Conservation (phyloP, 2,113 vertebrate genomes). For the Pelusios castaneus region DNA sequence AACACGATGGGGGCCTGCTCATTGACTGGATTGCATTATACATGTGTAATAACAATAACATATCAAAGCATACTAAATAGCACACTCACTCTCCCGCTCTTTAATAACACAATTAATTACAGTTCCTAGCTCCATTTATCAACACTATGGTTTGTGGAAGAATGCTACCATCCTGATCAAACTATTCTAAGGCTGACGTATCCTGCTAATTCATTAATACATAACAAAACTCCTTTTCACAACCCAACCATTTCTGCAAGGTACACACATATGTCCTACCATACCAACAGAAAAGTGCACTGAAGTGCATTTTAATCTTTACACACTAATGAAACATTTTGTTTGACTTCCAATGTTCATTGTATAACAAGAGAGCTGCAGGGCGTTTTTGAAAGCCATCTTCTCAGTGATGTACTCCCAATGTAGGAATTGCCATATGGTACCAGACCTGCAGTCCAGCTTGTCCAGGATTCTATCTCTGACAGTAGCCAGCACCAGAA, state of each 20-base stretch:
- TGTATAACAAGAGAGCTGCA: not conserved
- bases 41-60: not conserved
- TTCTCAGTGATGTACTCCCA: slow-evolving; percentile 1
- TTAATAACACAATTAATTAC: slow-evolving; percentile 49
- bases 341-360: slow-evolving; percentile 49
- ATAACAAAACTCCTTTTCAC: slow-evolving; percentile 29
- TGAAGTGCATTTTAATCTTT: slow-evolving; percentile 43
- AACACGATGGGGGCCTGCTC: slow-evolving; percentile 5
- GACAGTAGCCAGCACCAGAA: slow-evolving; percentile 26
- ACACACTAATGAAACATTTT: slow-evolving; percentile 53
- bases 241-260: slow-evolving; percentile 39
- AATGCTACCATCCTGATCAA: slow-evolving; percentile 62
- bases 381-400: slow-evolving; percentile 41
- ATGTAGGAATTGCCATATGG: not conserved
- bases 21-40: not conserved
- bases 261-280: slow-evolving; percentile 47
- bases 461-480: slow-evolving; percentile 42
- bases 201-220: slow-evolving; percentile 72
- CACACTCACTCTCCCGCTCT: not conserved
- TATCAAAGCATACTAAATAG: not conserved
- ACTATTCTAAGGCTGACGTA: slow-evolving; percentile 65
- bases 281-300: slow-evolving; percentile 42
- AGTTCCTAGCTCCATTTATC: slow-evolving; percentile 57
- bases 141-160: slow-evolving; percentile 63
- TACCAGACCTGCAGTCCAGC: slow-evolving; percentile 55